Percentiles rank a stretch among this genome's conserved stretches.
phyloP scores from a whole-genome alignment of 35 echinoderm and acorn worm species.

The Stichopus chloronotus region DNA sequence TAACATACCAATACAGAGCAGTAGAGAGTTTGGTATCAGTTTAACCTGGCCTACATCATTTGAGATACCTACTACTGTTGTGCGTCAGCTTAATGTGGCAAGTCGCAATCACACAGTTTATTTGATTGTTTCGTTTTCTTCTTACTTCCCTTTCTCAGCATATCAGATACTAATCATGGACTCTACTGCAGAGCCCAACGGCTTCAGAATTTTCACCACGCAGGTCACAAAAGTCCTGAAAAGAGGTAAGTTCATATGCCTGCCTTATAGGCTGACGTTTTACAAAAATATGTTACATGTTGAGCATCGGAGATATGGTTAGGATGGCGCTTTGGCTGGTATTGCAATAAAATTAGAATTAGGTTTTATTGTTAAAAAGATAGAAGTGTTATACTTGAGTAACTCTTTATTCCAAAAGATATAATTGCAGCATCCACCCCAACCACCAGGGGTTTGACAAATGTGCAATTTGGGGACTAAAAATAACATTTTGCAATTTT shows the following conservation, averaged over 20 bases:
- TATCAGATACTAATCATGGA: neutral
- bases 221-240: neutral
- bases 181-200: neutral
- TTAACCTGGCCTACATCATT: too few species aligned
- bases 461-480: too few species aligned
- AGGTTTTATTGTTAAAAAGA: neutral
- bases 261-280: neutral
- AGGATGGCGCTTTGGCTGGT: neutral
- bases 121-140: neutral
- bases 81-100: too few species aligned
- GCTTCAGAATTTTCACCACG: slow-evolving; percentile 1
- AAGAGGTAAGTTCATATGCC: neutral
- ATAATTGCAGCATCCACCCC: too few species aligned
- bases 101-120: too few species aligned
- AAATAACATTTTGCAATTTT: too few species aligned
- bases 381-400: neutral
- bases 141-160: neutral
- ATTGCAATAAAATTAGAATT: neutral
- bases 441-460: too few species aligned
- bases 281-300: neutral
- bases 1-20: too few species aligned
- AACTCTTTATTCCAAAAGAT: neutral
- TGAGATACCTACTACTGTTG: too few species aligned
- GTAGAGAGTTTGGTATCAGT: too few species aligned
- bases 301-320: neutral